Base-by-base conservation (phyloP, 2,888 invertebrate genomes). In the Stenotaenia linearis region DNA sequence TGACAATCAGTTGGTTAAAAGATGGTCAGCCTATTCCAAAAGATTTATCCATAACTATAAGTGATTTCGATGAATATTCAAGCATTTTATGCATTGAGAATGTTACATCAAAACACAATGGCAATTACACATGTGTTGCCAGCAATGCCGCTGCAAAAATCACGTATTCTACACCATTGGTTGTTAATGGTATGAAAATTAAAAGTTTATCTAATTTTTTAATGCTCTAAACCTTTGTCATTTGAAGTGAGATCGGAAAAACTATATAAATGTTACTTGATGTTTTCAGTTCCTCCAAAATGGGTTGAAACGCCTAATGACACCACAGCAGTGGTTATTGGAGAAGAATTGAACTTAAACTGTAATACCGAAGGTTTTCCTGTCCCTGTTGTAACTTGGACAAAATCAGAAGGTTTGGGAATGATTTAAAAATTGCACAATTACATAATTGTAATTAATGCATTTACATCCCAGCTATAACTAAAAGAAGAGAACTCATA, bases 271-370 rank as follows among this genome's bases (percentile, higher is more conserved):
- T 74, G 4, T 30, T 4, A 74, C 6, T 7, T 30, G 25, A 7
- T 23, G 9, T 15, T 77, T 75, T 6, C 56, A 82, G 82, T 80
- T 23, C 82, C 82, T 1, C 81, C 82, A 0, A 79, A 78, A 6
- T 82, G 81, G 81, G 79, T 77, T 28, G 10, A 28, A 12, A 28
- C 69, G 6, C 82, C 82, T 2, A 81, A 56, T 28, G 82, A 82
- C 56, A 40, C 79, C 56, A 40, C 79, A 1, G 77, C 80, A 18
- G 81, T 79, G 7, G 18, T 79, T 28, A 80, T 74, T 50, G 82
- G 81, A 2, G 76, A 80, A 61, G 7, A 77, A 28, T 74, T 82
- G 0, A 32, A 50, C 10, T 30, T 82, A n/a, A 45, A 61, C 23
- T 82, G 82, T 28, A 69, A 50, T 69, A 80, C 69, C 12, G 28